phyloP scores from a whole-genome alignment of 2,888 invertebrate genomes.

The Lacanobia wlatinum region DNA sequence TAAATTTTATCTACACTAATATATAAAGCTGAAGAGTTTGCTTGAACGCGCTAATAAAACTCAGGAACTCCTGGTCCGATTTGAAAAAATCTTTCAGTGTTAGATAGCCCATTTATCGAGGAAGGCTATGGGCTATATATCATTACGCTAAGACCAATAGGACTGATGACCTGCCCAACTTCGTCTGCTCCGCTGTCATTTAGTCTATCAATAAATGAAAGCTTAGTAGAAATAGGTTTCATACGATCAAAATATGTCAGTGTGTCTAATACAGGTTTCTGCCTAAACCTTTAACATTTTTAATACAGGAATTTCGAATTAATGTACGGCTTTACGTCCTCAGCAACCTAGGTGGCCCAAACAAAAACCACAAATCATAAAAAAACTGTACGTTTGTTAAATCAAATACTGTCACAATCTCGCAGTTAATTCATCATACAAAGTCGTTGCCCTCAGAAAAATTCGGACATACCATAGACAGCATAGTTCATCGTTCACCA shows the following conservation, averaged over 20 bases:
- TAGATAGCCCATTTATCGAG: too few species aligned
- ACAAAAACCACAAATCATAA: neutral
- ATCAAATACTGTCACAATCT: conserved; percentile 39
- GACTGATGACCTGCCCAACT: too few species aligned
- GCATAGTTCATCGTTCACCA: conserved; percentile 69
- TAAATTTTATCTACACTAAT: neutral
- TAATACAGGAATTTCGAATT: neutral
- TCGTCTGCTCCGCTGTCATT: too few species aligned
- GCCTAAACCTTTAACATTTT: too few species aligned
- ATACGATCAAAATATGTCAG: neutral
- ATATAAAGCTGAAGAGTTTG: too few species aligned
- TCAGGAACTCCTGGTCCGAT: too few species aligned
- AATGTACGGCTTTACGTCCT: neutral
- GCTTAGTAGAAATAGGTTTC: neutral
- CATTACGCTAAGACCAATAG: too few species aligned
- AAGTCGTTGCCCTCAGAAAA: conserved; percentile 72
- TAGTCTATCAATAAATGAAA: neutral
- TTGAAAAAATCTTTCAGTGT: too few species aligned
- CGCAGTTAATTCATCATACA: conserved; percentile 55
- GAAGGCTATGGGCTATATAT: too few species aligned
- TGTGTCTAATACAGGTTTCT: neutral
- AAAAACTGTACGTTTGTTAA: conserved; percentile 3
- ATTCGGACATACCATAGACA: conserved; percentile 72
- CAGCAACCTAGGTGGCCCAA: conserved; percentile 19
- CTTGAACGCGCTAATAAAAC: too few species aligned